These are phyloP conservation scores for Girardia tigrina DNA, from an alignment of 2,888 invertebrate species.

Conservation along the genomic window DNA sequence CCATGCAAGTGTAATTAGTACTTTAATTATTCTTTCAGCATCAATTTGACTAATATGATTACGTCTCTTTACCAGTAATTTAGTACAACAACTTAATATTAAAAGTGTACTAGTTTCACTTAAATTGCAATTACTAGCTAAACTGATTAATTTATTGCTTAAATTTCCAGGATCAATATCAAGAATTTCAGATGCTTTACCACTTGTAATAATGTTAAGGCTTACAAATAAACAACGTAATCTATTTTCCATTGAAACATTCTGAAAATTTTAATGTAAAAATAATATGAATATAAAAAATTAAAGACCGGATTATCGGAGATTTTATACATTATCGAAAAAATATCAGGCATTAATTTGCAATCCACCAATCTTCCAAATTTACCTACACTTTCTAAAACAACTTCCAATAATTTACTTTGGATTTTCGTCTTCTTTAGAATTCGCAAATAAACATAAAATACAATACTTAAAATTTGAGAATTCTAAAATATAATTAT, in stretches of 20 bases:
- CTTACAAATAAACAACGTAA: neutral
- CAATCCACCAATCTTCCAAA: neutral
- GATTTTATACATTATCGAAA: neutral
- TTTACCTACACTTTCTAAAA: neutral
- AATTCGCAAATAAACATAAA: neutral
- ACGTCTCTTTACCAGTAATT: neutral
- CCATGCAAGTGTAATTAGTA: neutral
- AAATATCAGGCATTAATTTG: neutral
- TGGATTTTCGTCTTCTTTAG: neutral
- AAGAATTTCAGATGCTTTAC: neutral
- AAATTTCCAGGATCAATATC: neutral
- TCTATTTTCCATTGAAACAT: neutral
- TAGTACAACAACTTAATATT: neutral
- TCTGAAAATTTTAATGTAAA: neutral
- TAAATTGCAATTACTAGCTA: neutral
- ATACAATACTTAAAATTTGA: neutral
- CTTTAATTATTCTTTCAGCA: neutral
- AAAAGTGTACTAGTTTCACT: neutral
- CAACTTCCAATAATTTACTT: neutral
- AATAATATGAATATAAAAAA: no score
- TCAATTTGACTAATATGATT: neutral
- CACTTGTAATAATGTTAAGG: neutral
- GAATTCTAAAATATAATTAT: neutral
- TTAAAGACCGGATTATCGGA: neutral
- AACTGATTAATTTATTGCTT: neutral